These are phyloP conservation scores for Mesitornis unicolor DNA, from an alignment of 2,113 vertebrate species.

Conservation along the genomic window DNA sequence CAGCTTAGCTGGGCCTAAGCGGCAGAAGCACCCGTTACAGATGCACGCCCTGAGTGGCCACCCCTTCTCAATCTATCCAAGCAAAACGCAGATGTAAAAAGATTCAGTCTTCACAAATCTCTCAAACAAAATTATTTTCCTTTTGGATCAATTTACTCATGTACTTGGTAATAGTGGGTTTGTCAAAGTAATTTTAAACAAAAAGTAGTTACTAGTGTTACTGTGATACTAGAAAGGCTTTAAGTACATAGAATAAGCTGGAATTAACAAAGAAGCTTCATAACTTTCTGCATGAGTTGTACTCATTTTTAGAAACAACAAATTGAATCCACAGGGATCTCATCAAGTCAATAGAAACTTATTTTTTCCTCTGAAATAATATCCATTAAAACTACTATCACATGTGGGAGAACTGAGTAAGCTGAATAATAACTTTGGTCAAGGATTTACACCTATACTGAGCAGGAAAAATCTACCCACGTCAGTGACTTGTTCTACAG, in stretches of 20 bases:
- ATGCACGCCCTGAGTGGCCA: rapidly evolving
- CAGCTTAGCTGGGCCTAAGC: not conserved
- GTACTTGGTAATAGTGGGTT: not conserved
- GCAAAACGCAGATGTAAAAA: not conserved
- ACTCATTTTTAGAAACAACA: not conserved
- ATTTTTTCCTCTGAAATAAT: not conserved
- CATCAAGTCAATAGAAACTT: not conserved
- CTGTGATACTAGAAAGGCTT: not conserved
- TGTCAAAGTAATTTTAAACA: not conserved
- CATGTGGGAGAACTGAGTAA: not conserved
- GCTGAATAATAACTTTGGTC: not conserved
- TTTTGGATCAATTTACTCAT: not conserved
- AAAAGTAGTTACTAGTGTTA: not conserved
- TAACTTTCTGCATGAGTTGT: not conserved
- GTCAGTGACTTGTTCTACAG: not conserved
- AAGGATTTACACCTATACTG: not conserved
- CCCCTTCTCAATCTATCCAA: not conserved
- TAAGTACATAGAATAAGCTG: not conserved
- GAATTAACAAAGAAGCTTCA: not conserved
- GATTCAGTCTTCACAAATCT: not conserved
- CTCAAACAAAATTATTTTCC: not conserved
- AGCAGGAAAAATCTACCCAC: not conserved
- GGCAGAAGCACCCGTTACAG: not conserved
- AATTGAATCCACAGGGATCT: not conserved
- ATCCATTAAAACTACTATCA: not conserved